Base-by-base conservation (phyloP, 2,888 invertebrate genomes). In the Coenonympha glycerion region DNA sequence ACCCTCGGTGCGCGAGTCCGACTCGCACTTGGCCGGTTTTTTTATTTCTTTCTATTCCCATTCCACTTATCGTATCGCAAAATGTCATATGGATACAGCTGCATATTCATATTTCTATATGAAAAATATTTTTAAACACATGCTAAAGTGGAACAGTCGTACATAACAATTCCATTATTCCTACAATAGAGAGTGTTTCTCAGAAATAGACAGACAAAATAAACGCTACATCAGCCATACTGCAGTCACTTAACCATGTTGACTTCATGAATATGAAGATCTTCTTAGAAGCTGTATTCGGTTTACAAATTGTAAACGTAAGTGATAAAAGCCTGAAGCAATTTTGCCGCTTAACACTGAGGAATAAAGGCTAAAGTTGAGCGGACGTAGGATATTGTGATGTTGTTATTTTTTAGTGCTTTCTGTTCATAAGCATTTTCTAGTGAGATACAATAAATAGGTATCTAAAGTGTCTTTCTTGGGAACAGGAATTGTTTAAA, bases 231-330 rank as follows among this genome's bases (percentile, higher is more conserved):
- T 53, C 45, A 49, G 40, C 41, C 11, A 28, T 47, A 50, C 47
- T 47, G 28, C 30, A 53, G 50, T 45, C 53, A 53, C 56, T 56
- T 49, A 49, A 49, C 39, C 47, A 42, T 44, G 49, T 44, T 41
- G 54, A 40, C 53, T 46, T 53, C 53, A 53, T 56, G 51, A 56
- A 56, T 56, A 56, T 56, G 56, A 55, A 55, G 55, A 55, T 53
- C 46, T 47, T 40, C 45, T 40, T 48, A 45, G 50, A 39, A 47
- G 37, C 42, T 24, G 24, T 45, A 34, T 44, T 40, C 28, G 42
- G 46, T 42, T 18, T 36, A 26, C 41, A 46, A 49, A 53, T 48
- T 36, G 16, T 21, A 28, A 21, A 26, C 41, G 26, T 26, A 37
- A 28, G 31, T 21, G 28, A 11, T 47, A 9, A n/a, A 21, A 15